phyloP scores from a whole-genome alignment of 2,113 vertebrate genomes.

The Python bivittatus region DNA sequence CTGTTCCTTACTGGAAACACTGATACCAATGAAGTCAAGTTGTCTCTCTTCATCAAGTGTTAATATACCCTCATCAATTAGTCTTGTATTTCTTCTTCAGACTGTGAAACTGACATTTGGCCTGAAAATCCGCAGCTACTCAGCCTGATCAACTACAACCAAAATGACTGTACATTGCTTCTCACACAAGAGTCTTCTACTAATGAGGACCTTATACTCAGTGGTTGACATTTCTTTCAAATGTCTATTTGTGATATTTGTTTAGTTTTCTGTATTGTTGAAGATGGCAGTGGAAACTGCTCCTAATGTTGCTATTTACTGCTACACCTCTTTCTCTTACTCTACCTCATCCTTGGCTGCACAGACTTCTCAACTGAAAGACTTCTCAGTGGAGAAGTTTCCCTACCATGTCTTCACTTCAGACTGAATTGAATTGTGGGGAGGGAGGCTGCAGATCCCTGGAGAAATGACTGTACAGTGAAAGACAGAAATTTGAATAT shows the following conservation, averaged over 20 bases:
- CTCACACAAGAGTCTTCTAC: not conserved
- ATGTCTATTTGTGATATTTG: not conserved
- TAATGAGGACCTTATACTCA: not conserved
- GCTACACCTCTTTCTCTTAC: not conserved
- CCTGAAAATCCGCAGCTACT: not conserved
- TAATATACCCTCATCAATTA: not conserved
- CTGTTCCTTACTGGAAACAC: not conserved
- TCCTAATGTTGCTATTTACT: not conserved
- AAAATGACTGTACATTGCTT: not conserved
- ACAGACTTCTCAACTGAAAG: not conserved
- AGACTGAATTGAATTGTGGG: not conserved
- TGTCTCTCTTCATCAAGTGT: not conserved
- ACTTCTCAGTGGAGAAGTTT: not conserved
- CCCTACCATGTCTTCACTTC: not conserved
- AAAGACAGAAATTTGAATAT: not conserved
- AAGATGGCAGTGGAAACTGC: not conserved
- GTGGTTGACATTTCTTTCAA: not conserved
- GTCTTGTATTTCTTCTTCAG: not conserved
- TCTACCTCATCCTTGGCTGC: no score
- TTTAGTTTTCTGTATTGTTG: not conserved
- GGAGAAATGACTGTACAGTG: not conserved
- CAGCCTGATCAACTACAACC: not conserved
- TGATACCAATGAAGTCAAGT: not conserved
- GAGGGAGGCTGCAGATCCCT: not conserved
- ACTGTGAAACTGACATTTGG: not conserved